Base-by-base conservation (phyloP, 2,113 vertebrate species). In the Numenius arquata region DNA sequence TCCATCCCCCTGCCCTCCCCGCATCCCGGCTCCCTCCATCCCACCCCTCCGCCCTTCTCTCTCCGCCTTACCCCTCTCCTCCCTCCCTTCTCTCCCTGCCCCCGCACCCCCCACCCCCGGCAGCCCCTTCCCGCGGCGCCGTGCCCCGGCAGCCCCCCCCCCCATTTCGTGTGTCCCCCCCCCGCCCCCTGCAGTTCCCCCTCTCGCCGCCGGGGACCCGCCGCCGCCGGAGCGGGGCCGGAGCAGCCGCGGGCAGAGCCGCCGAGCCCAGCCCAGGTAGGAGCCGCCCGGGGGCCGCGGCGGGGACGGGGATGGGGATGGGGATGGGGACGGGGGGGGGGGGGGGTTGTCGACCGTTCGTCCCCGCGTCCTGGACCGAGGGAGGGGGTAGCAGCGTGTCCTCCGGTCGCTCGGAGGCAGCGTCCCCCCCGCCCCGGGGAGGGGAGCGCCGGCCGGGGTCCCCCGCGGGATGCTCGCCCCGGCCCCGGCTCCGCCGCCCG, bases 231-330 rank as follows among this genome's bases (percentile, higher is more conserved):
- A 82, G 62, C 87, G 84, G 63, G 63, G 76, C 81, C 80, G 68
- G 58, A 91, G 67, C 79, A 34, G 68, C 84, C 65, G 48, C 32
- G 74, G 84, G 78, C 67, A 76, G 67, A 73, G 52, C 80, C 71
- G 78, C 63, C 91, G 72, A 73, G 95, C 89, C 85, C 95, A 75
- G 62, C 92, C 65, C 96, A 96, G 97, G 96, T 97, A 96, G 90
- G 96, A 89, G 80, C 85, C 20, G n/a, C 77, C 73, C 74, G 21
- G 56, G 22, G 41, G 32, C 65, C 19, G 38, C 48, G 21, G 72
- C 26, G 53, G 30, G 47, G 43, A 16, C 20, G 38, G 34, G 38
- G 38, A n/a, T n/a, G n/a, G n/a, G n/a, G n/a, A n/a, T n/a, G n/a
- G n/a, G n/a, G n/a, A n/a, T n/a, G 48, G 48, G 12, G 48, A 47